These are phyloP conservation scores for Gymnocypris eckloni DNA, from an alignment of 2,797 vertebrate genomes.

Conservation along the genomic window DNA sequence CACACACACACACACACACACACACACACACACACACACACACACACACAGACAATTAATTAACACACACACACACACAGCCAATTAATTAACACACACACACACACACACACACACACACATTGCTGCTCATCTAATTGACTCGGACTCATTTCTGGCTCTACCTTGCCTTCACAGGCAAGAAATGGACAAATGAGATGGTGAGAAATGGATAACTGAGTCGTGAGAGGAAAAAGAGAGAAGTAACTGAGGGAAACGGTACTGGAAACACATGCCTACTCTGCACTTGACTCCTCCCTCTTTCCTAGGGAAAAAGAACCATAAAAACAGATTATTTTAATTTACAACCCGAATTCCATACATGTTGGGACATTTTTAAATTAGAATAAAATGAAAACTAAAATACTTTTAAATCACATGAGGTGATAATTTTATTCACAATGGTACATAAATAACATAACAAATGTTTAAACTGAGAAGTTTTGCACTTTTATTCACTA, in stretches of 20 bases:
- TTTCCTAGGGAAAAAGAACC: slow-evolving; percentile 66
- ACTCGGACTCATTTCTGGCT: slow-evolving; percentile 49
- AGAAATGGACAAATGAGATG: not conserved
- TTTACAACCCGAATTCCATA: not conserved
- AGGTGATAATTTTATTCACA: too few species aligned
- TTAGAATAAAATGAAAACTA: too few species aligned
- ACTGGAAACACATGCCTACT: slow-evolving; percentile 44
- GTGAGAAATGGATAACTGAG: slow-evolving; percentile 44
- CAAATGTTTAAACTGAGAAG: too few species aligned
- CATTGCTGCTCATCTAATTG: slow-evolving; percentile 44
- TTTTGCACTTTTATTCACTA: too few species aligned
- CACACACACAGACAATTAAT: too few species aligned
- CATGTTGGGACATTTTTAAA: too few species aligned
- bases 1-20: not conserved
- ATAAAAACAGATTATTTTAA: slow-evolving; percentile 24
- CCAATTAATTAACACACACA: too few species aligned
- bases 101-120: slow-evolving; percentile 29
- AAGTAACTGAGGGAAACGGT: slow-evolving; percentile 38
- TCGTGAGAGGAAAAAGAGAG: slow-evolving; percentile 49
- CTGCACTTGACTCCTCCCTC: slow-evolving; percentile 65
- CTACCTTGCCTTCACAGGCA: slow-evolving; percentile 52
- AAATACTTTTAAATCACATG: too few species aligned
- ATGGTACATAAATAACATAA: too few species aligned
- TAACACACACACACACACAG: too few species aligned
- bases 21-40: too few species aligned